Percentiles rank a stretch among this genome's conserved stretches.
Conservation (phyloP, 2,888 invertebrate genomes). For the Deladenus siricidicola region DNA sequence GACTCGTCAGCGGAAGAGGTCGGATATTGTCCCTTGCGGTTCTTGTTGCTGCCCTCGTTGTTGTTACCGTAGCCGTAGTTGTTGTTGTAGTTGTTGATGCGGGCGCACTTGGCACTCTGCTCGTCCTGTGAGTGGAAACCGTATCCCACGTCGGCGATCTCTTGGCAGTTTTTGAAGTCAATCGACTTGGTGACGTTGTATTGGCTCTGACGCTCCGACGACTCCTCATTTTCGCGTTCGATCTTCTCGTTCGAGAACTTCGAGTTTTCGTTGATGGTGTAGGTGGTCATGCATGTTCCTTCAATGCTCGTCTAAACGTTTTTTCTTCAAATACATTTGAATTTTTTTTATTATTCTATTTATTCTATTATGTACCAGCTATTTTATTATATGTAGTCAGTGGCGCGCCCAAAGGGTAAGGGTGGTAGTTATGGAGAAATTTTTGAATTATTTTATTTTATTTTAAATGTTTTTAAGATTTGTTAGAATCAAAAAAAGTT, state of each 20-base stretch:
- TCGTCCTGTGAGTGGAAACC: slow-evolving; percentile 18
- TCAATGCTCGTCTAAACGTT: slow-evolving; percentile 16
- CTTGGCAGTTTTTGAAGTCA: slow-evolving; percentile 55
- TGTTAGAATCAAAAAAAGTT: no score
- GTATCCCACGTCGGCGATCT: slow-evolving; percentile 40
- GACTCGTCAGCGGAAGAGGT: no score
- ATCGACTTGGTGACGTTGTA: slow-evolving; percentile 54
- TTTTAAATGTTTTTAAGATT: no score
- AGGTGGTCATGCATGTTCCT: slow-evolving; percentile 23
- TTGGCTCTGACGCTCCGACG: slow-evolving; percentile 4
- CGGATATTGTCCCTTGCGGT: background rate
- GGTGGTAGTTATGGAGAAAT: no score
- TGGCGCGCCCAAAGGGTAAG: no score
- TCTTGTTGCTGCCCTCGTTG: background rate
- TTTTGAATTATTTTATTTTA: no score
- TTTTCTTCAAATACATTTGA: no score
- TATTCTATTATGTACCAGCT: no score
- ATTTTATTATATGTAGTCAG: no score
- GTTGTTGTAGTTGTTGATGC: background rate
- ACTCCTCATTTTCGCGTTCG: slow-evolving; percentile 1
- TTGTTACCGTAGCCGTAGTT: background rate
- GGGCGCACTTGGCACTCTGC: background rate
- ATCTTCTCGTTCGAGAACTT: background rate
- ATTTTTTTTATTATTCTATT: no score
- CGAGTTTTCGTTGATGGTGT: slow-evolving; percentile 16